phyloP scores from a whole-genome alignment of 2,797 vertebrate genomes.

The Hypotaenidia okinawae region DNA sequence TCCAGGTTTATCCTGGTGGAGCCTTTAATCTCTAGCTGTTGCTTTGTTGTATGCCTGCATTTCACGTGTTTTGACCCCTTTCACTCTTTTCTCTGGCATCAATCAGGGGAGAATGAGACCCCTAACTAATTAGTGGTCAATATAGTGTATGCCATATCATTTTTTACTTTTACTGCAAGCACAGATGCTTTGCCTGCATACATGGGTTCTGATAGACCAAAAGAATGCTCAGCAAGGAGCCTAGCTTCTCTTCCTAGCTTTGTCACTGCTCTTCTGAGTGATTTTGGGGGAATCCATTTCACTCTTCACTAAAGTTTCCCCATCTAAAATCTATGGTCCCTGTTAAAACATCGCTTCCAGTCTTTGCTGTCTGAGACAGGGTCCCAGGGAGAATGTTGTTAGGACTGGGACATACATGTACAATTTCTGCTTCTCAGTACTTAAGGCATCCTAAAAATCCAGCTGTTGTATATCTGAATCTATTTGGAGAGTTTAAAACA shows the following conservation, averaged over 20 bases:
- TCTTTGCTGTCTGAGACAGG: background rate
- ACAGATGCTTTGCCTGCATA: background rate
- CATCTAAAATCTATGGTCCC: background rate
- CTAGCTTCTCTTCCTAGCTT: background rate
- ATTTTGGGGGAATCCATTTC: background rate
- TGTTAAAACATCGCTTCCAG: background rate
- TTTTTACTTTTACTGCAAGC: background rate
- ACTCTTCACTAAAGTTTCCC: background rate
- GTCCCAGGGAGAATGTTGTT: background rate
- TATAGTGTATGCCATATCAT: background rate
- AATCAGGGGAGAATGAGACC: background rate
- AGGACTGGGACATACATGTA: background rate
- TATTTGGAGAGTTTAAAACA: background rate
- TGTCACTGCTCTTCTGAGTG: background rate
- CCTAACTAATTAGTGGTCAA: background rate
- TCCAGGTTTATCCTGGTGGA: background rate
- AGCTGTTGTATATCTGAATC: background rate
- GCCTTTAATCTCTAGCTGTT: background rate
- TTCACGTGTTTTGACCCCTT: background rate
- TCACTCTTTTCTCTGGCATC: background rate
- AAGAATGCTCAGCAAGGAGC: background rate
- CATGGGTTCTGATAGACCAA: background rate
- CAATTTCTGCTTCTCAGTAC: background rate
- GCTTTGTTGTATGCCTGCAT: background rate
- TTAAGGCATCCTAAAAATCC: background rate